Evolutionary conservation across 2,797 vertebrate species (phyloP), one percentile per base, ranked within the genome.

Genomic region (Poeciliopsis gracilis): DNA sequence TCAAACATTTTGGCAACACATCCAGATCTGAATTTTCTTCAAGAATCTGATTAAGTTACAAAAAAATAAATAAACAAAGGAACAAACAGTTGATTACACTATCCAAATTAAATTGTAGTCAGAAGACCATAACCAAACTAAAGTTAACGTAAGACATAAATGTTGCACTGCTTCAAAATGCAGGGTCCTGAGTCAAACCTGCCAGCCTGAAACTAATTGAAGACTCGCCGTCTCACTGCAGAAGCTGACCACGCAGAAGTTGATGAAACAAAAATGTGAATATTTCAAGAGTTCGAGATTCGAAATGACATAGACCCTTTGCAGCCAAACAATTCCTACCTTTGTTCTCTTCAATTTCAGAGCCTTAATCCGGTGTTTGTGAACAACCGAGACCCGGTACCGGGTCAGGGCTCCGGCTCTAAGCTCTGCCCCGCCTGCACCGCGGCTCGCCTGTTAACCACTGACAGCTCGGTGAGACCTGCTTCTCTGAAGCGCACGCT

Each of bases 261-360:
- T 28, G 13, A 30, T 30, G 0, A 20, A 66, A 38, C 20, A n/a
- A 25, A 11, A 23, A 41, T 5, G 6, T 23, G 0, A 25, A 43
- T 23, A 43, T 43, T 69, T 33, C 20, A 41, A 41, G 18, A 25
- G 18, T 38, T 38, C 3, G 38, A 38, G 10, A 38, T 18, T 9
- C 33, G 23, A 23, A 67, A 41, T n/a, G 15, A 1, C 2, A 69
- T 1, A 69, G 3, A 69, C 10, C 25, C n/a, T 15, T 45, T 69
- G 38, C 5, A 55, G 6, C 15, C n/a, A 41, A 67, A 41, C 63
- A 67, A 67, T 1, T 63, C 88, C 36, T 87, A 89, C 88, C 90
- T 81, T 57, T n/a, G 4, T 49, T 18, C 6, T 71, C 20, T 49
- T 75, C 69, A 23, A 36, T 33, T 61, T 33, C 49, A 36, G 5